Conservation (phyloP, 2,888 invertebrate genomes). For the Patella depressa region DNA sequence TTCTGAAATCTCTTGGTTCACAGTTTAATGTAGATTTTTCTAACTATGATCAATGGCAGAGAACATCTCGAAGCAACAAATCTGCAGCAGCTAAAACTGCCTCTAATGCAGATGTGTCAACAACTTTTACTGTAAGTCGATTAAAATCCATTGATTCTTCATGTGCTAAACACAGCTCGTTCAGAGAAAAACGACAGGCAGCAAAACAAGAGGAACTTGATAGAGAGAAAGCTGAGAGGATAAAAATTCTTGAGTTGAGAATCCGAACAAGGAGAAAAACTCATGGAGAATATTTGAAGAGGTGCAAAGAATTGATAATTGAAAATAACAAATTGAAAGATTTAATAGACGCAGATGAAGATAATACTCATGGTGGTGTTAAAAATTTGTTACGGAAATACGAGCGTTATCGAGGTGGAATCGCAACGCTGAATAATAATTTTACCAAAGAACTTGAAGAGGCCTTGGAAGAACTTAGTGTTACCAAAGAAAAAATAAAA, state of each 20-base stretch:
- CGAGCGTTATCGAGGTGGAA: slow-evolving; percentile 67
- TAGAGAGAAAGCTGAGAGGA: slow-evolving; percentile 53
- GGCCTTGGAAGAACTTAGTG: slow-evolving; percentile 50
- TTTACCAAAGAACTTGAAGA: slow-evolving; percentile 56
- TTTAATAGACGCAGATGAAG: slow-evolving; percentile 57
- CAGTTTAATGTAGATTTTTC: slow-evolving; percentile 60
- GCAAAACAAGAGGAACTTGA: slow-evolving; percentile 52
- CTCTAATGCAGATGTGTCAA: neutral
- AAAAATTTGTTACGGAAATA: slow-evolving; percentile 65
- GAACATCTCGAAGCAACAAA: slow-evolving; percentile 41
- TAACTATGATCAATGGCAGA: slow-evolving; percentile 61
- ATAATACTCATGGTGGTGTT: slow-evolving; percentile 57
- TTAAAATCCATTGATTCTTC: slow-evolving; percentile 42
- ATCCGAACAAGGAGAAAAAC: slow-evolving; percentile 58
- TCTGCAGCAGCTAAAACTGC: slow-evolving; percentile 19
- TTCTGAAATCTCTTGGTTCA: slow-evolving; percentile 54
- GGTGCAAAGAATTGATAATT: slow-evolving; percentile 58
- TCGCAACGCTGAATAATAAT: slow-evolving; percentile 56
- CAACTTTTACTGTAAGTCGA: slow-evolving; percentile 27
- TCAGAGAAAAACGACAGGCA: slow-evolving; percentile 52
- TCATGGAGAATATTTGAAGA: slow-evolving; percentile 58
- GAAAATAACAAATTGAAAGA: slow-evolving; percentile 58
- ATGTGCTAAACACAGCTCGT: slow-evolving; percentile 40
- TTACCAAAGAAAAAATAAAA: slow-evolving; percentile 40
- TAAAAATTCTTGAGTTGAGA: slow-evolving; percentile 60